Conservation (phyloP, 2,113 vertebrate species). For the Ahaetulla prasina region DNA sequence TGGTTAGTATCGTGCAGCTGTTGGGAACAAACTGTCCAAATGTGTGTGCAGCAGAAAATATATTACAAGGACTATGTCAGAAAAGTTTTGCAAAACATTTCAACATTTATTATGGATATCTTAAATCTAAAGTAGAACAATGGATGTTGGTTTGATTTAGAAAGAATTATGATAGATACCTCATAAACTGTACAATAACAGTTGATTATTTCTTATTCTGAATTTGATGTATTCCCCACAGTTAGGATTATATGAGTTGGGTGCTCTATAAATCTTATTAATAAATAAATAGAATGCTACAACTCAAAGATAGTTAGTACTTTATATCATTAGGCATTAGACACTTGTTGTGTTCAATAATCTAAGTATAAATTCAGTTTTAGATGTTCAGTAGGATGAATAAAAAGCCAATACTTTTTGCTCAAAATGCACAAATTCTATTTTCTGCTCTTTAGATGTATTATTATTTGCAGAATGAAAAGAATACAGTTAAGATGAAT, state of each 20-base stretch:
- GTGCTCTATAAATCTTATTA: background rate
- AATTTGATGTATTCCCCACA: background rate
- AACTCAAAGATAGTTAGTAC: background rate
- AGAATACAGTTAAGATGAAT: background rate
- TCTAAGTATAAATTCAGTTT: background rate
- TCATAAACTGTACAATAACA: background rate
- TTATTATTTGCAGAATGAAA: background rate
- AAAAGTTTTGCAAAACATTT: background rate
- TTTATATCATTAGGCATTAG: background rate
- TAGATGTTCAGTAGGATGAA: background rate
- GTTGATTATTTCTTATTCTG: background rate
- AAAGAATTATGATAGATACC: background rate
- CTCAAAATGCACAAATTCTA: background rate
- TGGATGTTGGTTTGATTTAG: background rate
- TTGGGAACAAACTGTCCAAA: background rate
- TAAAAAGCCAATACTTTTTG: background rate
- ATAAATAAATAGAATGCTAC: background rate
- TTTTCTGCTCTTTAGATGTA: background rate
- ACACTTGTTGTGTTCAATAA: background rate
- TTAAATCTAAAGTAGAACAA: background rate
- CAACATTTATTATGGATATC: background rate
- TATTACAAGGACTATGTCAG: background rate
- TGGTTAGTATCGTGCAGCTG: background rate
- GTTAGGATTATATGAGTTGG: background rate
- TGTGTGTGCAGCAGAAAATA: background rate